Evolutionary conservation across 92 coral and sea anemone species (phyloP), one percentile per base, ranked within the genome.

Genomic region (Pocillopora meandrina): DNA sequence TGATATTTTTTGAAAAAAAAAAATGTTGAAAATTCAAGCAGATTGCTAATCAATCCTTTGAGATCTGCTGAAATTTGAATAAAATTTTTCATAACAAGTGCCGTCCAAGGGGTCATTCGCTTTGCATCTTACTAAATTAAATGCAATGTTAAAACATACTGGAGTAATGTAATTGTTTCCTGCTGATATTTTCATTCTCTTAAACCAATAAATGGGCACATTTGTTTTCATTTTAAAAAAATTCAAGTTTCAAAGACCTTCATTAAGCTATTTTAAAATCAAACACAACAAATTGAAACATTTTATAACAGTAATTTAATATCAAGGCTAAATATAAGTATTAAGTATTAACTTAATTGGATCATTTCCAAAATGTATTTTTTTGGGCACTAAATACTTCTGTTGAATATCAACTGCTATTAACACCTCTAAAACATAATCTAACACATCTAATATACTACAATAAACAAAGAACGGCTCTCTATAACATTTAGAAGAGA

Each of bases 341-440:
- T 42, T 3, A 7, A 7, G 8, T 42, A 3, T 42, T 59, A 31
- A 61, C 56, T 26, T 36, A 61, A 61, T 77, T 77, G 82, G 82
- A 61, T 42, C 12, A 77, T 61, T 36, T 63, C 82, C 82, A 77
- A 42, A 76, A 60, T 76, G 35, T 33, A 34, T 70, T 68, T 36
- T 12, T 14, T 34, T 21, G 31, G 47, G 20, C 18, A 42, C 74
- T 34, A 70, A 15, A 70, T 70, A 35, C 42, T 70, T 19, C 64
- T 33, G 56, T 76, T 17, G 4, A 36, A 17, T 52, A 52, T 55
- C 78, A 56, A 14, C 1, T 12, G 42, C 73, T 34, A 5, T 3
- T 7, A 35, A 16, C 31, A 68, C 52, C 17, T 61, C 49, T 61
- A 12, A 18, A 18, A 35, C 18, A 33, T 17, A 61, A 20, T 61